Conservation (phyloP, 2,113 vertebrate species). For the Gymnarchus niloticus region DNA sequence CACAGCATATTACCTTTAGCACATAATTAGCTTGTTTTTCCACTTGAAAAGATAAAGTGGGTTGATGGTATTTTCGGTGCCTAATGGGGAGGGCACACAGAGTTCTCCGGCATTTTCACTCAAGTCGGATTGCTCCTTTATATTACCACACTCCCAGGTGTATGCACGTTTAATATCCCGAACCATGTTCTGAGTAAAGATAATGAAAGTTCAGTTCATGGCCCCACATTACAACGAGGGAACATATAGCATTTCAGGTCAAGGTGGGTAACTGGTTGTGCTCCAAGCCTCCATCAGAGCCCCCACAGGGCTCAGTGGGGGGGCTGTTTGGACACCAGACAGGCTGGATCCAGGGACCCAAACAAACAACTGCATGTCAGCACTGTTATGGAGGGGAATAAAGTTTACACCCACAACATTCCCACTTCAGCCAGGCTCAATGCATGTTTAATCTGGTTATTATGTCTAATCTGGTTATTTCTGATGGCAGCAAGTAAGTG, state of each 20-base stretch:
- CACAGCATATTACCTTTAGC: conserved; percentile 98
- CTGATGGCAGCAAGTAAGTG: too few species aligned
- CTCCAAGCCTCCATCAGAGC: background rate
- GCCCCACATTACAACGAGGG: conserved; percentile 63
- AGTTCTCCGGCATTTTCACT: conserved; percentile 24
- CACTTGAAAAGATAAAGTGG: conserved; percentile 97
- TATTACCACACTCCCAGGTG: conserved; percentile 9
- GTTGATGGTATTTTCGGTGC: conserved; percentile 81
- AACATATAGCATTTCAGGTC: conserved; percentile 35
- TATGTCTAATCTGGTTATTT: too few species aligned
- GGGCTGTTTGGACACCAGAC: background rate
- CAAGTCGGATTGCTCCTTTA: conserved; percentile 23
- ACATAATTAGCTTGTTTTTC: conserved; percentile 99
- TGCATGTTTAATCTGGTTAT: too few species aligned
- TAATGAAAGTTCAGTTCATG: conserved; percentile 75
- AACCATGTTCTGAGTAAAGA: conserved; percentile 56
- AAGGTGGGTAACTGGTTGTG: background rate
- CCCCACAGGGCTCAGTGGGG: background rate
- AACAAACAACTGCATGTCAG: background rate
- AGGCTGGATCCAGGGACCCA: background rate
- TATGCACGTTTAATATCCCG: conserved; percentile 48
- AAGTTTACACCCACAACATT: too few species aligned
- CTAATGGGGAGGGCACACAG: conserved; percentile 62
- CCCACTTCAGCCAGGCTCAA: too few species aligned
- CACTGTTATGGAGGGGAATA: conserved; percentile 7